Evolutionary conservation across 2,113 vertebrate species (phyloP), one percentile per base, ranked within the genome.

Genomic region (Tympanuchus pallidicinctus): DNA sequence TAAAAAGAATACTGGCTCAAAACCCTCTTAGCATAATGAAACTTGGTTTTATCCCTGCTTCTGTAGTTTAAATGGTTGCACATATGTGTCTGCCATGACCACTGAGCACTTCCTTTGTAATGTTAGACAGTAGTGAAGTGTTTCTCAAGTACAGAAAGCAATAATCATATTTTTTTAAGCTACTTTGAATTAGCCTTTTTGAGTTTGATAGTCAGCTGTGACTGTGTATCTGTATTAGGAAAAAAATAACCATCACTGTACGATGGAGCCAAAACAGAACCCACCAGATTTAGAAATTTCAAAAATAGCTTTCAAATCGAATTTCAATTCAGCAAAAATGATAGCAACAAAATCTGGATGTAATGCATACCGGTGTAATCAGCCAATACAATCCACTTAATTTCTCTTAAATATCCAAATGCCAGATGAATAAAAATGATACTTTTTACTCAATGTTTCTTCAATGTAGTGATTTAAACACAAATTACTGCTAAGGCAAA

Each of bases 51-150:
- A 36, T 10, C 10, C 28, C 1, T 3, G 8, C 20, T 71, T 60
- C 79, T 48, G 38, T 25, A 48, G 25, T 47, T 77, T 61, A 21
- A 82, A 77, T 72, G 22, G 14, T 34, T 4, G 0, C 0, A 0
- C 22, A 48, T 2, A 0, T 27, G 13, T 20, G 40, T 87, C 42
- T 60, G 32, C n/a, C 30, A 3, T 4, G 16, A 28, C 18, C 50
- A 43, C 1, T 3, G 20, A 7, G 1, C 2, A 0, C 25, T 43
- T 20, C 8, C 15, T 2, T 34, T 56, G n/a, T 13, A 72, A 61
- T 45, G 30, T 38, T 56, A 11, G 17, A 8, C 40, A 25, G 25
- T 4, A 84, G 17, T 38, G 69, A 60, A 64, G 18, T 50, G 7
- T 61, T 69, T 57, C 66, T 70, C 22, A 57, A 63, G 16, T 66